A percentile compares a stretch with the other conserved stretches of the same genome.
phyloP scores from a whole-genome alignment of 2,113 vertebrate genomes.

The Bubo bubo region DNA sequence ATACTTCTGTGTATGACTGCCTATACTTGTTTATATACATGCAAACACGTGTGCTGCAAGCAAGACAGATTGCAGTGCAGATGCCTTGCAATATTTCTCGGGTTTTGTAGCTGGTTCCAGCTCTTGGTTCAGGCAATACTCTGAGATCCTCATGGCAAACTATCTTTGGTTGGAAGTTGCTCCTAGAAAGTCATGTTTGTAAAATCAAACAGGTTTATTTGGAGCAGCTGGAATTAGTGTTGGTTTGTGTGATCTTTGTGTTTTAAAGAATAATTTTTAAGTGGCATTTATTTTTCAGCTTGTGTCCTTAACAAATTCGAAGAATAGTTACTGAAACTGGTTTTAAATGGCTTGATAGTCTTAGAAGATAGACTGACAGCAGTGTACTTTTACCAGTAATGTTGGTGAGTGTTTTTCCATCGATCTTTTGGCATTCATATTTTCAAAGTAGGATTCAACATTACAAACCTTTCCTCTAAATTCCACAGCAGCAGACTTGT shows the following conservation, averaged over 20 bases:
- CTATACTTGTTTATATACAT: not conserved
- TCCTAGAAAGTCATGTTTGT: not conserved
- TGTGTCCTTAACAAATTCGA: not conserved
- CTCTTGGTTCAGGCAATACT: not conserved
- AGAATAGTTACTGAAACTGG: not conserved
- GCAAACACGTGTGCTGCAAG: not conserved
- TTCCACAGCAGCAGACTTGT: constrained; percentile 68
- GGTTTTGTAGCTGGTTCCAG: not conserved
- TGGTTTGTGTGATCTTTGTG: not conserved
- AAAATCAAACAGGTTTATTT: not conserved
- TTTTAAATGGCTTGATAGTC: not conserved
- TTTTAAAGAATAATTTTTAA: not conserved
- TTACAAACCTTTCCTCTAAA: constrained; percentile 87
- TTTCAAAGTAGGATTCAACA: not conserved
- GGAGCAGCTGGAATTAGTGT: not conserved
- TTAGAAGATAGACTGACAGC: not conserved
- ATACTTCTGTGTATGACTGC: not conserved
- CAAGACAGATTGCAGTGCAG: not conserved
- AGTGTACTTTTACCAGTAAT: not conserved
- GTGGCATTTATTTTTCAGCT: not conserved
- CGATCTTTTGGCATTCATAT: not conserved
- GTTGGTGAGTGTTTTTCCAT: not conserved
- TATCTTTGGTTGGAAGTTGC: not conserved
- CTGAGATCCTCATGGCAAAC: not conserved
- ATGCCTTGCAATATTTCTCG: not conserved